Conservation (phyloP, 2,888 invertebrate genomes). For the Pristionchus entomophagus region DNA sequence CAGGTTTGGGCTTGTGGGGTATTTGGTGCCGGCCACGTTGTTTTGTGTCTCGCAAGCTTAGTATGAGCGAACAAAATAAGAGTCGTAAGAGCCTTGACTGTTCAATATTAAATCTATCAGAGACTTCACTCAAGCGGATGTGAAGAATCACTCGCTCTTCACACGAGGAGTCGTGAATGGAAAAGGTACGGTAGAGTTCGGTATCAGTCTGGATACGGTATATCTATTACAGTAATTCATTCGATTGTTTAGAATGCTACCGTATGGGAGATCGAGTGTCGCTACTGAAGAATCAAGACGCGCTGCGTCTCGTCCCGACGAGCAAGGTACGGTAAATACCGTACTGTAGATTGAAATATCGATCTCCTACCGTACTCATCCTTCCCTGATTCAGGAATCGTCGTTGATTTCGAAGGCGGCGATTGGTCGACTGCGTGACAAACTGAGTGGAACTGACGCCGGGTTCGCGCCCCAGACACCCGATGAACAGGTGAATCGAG, state of each 20-base stretch:
- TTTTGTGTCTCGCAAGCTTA: no score
- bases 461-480: constrained; percentile 81
- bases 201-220: no score
- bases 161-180: neutral
- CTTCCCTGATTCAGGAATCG: constrained; percentile 46
- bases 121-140: constrained; percentile 15
- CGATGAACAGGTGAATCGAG: constrained; percentile 84
- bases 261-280: neutral
- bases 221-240: no score
- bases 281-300: neutral
- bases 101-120: no score
- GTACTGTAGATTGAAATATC: neutral
- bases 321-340: constrained; percentile 79
- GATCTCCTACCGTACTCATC: neutral
- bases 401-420: constrained; percentile 83
- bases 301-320: constrained; percentile 58
- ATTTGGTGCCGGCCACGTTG: no score
- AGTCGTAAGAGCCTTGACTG: no score
- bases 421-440: constrained; percentile 87
- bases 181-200: neutral
- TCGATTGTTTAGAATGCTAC: constrained; percentile 16
- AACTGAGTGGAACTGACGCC: constrained; percentile 89
- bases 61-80: no score
- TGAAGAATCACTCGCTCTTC: neutral
- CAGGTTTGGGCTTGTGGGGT: no score